Evolutionary conservation across 2,888 invertebrate species (phyloP).

Genomic region (Nymphalis urticae): DNA sequence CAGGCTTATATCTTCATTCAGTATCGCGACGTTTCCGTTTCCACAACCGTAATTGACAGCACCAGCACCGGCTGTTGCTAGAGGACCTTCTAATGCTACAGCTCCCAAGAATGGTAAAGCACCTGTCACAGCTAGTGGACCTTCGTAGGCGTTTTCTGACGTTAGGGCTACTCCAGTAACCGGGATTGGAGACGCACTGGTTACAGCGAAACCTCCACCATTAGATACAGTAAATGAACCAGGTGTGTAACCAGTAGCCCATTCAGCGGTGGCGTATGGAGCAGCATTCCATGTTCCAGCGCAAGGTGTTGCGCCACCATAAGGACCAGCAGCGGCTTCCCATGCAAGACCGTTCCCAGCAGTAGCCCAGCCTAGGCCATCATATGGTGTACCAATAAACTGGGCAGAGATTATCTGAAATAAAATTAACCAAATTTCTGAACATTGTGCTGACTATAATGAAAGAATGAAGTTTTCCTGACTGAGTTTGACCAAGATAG

Average conservation of each 20-base stretch:
- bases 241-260: slow-evolving; percentile 18
- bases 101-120: slow-evolving; percentile 51
- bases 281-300: slow-evolving; percentile 9
- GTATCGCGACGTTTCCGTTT: slow-evolving; percentile 41
- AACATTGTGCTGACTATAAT: too few species aligned
- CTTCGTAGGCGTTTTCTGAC: slow-evolving; percentile 50
- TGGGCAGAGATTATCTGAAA: slow-evolving; percentile 32
- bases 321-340: slow-evolving; percentile 3
- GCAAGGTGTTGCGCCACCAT: not conserved
- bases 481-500: too few species aligned
- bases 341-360: slow-evolving; percentile 17
- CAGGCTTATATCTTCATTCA: slow-evolving; percentile 33
- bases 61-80: slow-evolving; percentile 46
- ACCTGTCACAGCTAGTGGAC: slow-evolving; percentile 45
- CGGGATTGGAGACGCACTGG: slow-evolving; percentile 46
- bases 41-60: slow-evolving; percentile 47
- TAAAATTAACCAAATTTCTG: not conserved
- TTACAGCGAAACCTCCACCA: slow-evolving; percentile 40
- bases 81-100: slow-evolving; percentile 47
- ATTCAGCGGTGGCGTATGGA: slow-evolving; percentile 9
- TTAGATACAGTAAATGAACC: slow-evolving; percentile 35
- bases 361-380: slow-evolving; percentile 43
- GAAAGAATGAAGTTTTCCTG: too few species aligned
- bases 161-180: slow-evolving; percentile 48
- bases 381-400: slow-evolving; percentile 24